Base-by-base conservation (phyloP, 1,140 invertebrate species). In the Araneus ventricosus region DNA sequence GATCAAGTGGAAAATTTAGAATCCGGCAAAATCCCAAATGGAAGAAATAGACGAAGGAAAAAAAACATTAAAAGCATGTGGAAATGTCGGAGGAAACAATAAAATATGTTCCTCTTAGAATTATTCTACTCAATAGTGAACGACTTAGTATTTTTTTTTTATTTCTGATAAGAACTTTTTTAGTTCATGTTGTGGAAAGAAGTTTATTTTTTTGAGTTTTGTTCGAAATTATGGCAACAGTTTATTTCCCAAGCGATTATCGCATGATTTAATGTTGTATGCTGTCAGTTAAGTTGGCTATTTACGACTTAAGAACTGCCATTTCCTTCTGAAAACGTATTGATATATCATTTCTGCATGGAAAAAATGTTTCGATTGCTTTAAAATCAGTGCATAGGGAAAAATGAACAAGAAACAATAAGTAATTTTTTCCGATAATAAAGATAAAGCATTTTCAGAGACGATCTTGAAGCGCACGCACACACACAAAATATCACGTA, bases 31-130 rank as follows among this genome's bases (percentile, higher is more conserved):
- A n/a, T n/a, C n/a, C n/a, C n/a, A n/a, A n/a, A n/a, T n/a, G n/a
- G 1, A 80, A 80, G 34, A 41, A 80, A 37, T 24, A 41, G 24
- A 7, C 24, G 80, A 45, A 2, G 45, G 80, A 52, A 52, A 82
- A 82, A 82, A 82, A 82, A 82, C 39, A 45, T 41, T 82, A 82
- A 82, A 82, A 82, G 45, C 39, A 45, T 10, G 80, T 20, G 22
- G 80, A 82, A 79, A 30, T n/a, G 37, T 45, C 37, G 14, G 22
- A 82, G 2, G 41, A 10, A 52, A 52, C 39, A 52, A 82, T 41
- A 82, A 52, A 82, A 27, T 82, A 82, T 52, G 80, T 52, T 82
- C 39, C 10, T 22, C 24, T 4, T 52, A 82, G 27, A 82, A 52
- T 82, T 82, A 82, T 41, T 52, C 39, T n/a, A 4, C 27, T 45